Evolutionary conservation across 2,888 invertebrate species (phyloP).

Genomic region (Drosophila conformis): DNA sequence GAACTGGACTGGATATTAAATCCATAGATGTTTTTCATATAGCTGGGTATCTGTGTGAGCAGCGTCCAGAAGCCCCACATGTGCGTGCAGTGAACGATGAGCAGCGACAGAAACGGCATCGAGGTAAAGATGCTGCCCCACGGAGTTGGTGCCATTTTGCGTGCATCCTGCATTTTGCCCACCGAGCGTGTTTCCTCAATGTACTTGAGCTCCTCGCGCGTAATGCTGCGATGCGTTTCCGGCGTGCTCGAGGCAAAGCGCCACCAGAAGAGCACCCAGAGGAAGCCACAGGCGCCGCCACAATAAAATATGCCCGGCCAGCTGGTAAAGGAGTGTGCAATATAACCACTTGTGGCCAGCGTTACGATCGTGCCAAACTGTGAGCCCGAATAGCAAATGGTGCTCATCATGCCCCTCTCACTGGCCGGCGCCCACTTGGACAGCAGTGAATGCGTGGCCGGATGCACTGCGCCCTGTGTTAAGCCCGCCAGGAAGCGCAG

Average conservation of each 20-base stretch:
- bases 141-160: conserved; percentile 86
- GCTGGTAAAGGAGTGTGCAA: conserved; percentile 88
- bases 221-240: conserved; percentile 87
- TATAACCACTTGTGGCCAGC: conserved; percentile 89
- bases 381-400: conserved; percentile 90
- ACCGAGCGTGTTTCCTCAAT: conserved; percentile 87
- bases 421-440: conserved; percentile 90
- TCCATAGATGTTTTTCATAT: conserved; percentile 90
- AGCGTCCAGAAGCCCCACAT: conserved; percentile 93
- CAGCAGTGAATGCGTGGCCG: conserved; percentile 89
- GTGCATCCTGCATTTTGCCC: conserved; percentile 68
- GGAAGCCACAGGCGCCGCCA: conserved; percentile 88
- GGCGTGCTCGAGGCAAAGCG: conserved; percentile 89
- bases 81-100: conserved; percentile 90
- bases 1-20: conserved; percentile 91
- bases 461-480: conserved; percentile 89
- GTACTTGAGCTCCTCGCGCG: conserved; percentile 88
- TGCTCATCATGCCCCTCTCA: conserved; percentile 89
- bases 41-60: conserved; percentile 92
- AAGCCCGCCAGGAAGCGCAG: conserved; percentile 89
- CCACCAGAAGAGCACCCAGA: conserved; percentile 88
- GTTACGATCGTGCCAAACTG: conserved; percentile 93
- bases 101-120: conserved; percentile 91
- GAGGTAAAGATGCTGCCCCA: conserved; percentile 91
- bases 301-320: conserved; percentile 93